Evolutionary conservation across 2,888 invertebrate species (phyloP).

Genomic region (Sphaerophoria rueppellii): DNA sequence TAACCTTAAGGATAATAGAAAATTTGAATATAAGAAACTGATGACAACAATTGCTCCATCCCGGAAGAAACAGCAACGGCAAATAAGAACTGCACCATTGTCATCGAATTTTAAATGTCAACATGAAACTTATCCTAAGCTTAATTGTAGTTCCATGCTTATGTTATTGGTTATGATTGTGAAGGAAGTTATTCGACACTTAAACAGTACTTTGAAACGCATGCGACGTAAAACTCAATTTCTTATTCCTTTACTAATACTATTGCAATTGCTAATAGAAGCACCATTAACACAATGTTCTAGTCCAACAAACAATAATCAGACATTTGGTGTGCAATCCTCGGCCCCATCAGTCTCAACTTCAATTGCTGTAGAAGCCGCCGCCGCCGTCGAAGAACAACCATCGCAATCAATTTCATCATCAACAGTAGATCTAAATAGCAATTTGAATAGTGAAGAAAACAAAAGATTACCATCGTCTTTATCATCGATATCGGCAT

Average conservation of each 20-base stretch:
- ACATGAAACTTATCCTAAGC: conserved; percentile 6
- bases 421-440: too few species aligned
- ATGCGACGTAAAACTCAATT: conserved; percentile 55
- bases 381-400: neutral
- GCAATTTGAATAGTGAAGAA: too few species aligned
- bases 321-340: conserved; percentile 31
- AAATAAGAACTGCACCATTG: neutral
- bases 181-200: conserved; percentile 34
- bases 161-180: conserved; percentile 53
- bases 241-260: conserved; percentile 52
- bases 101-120: conserved; percentile 3
- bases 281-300: conserved; percentile 49
- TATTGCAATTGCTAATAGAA: conserved; percentile 54
- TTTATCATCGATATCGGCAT: neutral
- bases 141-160: conserved; percentile 34
- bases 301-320: conserved; percentile 44
- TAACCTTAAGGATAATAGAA: conserved; percentile 48
- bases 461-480: neutral
- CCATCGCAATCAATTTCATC: too few species aligned
- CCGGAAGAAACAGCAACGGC: conserved; percentile 23
- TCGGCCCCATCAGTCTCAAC: conserved; percentile 20
- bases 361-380: neutral
- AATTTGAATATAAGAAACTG: conserved; percentile 44
- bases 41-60: neutral
- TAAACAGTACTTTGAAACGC: conserved; percentile 37